Evolutionary conservation across 2,888 invertebrate species (phyloP).

Genomic region (Latrodectus elegans): DNA sequence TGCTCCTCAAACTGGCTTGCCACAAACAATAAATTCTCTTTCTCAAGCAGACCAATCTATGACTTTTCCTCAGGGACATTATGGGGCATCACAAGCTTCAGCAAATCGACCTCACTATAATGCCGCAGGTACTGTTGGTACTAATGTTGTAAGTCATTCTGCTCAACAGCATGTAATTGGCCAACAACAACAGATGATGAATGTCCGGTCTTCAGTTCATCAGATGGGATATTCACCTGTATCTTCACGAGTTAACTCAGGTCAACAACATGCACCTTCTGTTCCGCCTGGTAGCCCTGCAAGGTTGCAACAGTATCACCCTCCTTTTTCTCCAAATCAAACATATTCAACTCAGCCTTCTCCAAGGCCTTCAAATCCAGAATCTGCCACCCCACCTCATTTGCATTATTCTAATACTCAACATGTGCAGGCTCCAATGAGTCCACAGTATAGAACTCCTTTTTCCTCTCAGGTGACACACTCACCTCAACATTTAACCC

Average conservation of each 20-base stretch:
- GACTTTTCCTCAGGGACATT: constrained; percentile 70
- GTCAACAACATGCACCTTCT: constrained; percentile 52
- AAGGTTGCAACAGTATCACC: constrained; percentile 66
- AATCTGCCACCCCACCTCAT: constrained; percentile 65
- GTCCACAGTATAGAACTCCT: constrained; percentile 67
- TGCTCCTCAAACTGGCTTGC: constrained; percentile 60
- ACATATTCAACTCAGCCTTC: constrained; percentile 66
- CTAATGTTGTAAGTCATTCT: constrained; percentile 41
- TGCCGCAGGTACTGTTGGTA: constrained; percentile 58
- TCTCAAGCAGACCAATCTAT: constrained; percentile 66
- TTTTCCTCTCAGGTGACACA: constrained; percentile 68
- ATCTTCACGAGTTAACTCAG: constrained; percentile 66
- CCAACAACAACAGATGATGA: constrained; percentile 68
- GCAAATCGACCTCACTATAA: constrained; percentile 66
- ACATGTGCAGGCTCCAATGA: constrained; percentile 65
- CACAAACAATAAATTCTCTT: constrained; percentile 65
- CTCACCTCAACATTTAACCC: constrained; percentile 70
- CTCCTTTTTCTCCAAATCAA: constrained; percentile 68
- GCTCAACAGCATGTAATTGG: constrained; percentile 53
- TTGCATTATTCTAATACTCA: constrained; percentile 64
- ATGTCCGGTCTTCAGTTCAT: constrained; percentile 61
- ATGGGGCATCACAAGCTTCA: constrained; percentile 66
- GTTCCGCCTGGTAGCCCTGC: constrained; percentile 68
- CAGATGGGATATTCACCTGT: constrained; percentile 68
- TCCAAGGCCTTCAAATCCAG: constrained; percentile 57